Conservation (phyloP, 1,140 invertebrate genomes). For the Ostrea denselamellosa region DNA sequence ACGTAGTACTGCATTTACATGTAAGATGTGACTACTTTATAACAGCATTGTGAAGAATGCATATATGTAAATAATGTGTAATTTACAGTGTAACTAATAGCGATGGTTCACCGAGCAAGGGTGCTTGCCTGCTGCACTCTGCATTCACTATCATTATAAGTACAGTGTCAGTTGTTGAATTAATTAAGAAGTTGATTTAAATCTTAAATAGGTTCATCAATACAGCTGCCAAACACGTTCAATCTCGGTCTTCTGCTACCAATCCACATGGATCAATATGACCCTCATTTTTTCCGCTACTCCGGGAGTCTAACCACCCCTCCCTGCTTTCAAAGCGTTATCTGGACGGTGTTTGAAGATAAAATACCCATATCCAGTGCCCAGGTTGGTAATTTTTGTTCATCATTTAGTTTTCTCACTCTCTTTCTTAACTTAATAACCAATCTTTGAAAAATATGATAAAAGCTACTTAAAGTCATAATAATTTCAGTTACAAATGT, state of each 20-base stretch:
- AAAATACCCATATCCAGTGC: conserved; percentile 27
- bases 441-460: no score
- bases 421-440: no score
- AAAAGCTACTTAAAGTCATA: not conserved
- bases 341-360: conserved; percentile 83
- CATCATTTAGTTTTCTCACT: not conserved
- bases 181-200: not conserved
- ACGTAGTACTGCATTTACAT: no score
- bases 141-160: no score
- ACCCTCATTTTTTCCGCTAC: conserved; percentile 81
- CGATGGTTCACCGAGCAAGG: no score
- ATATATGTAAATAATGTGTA: no score
- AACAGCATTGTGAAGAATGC: no score
- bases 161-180: no score
- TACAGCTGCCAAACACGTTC: not conserved
- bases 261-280: not conserved
- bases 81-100: no score
- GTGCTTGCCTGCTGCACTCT: no score
- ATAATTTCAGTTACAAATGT: conserved; percentile 5
- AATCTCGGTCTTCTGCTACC: not conserved
- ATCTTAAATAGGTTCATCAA: not conserved
- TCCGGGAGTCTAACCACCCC: conserved; percentile 87
- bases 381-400: conserved; percentile 17
- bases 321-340: conserved; percentile 84
- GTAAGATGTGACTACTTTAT: no score